A percentile compares a stretch with the other conserved stretches of the same genome.
These are phyloP conservation scores for Phainopepla nitens DNA, from an alignment of 2,113 vertebrate genomes.

Conservation along the genomic window DNA sequence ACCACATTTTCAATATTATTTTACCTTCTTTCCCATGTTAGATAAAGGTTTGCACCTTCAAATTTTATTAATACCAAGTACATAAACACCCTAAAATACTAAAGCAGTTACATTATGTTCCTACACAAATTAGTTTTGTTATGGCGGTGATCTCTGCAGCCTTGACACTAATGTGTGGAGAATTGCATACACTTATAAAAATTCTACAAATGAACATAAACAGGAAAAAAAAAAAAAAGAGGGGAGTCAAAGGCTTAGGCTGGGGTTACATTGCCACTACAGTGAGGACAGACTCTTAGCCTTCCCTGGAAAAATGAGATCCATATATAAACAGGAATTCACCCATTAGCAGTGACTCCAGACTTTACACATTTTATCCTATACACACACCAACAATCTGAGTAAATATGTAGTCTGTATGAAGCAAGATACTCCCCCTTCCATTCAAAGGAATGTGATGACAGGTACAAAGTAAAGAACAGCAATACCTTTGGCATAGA, in stretches of 20 bases:
- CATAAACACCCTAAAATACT: background rate
- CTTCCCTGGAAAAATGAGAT: background rate
- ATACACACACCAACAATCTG: background rate
- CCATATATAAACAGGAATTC: background rate
- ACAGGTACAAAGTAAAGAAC: background rate
- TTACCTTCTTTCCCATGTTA: background rate
- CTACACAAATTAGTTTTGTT: background rate
- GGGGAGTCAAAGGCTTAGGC: background rate
- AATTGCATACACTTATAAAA: background rate
- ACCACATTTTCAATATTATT: background rate
- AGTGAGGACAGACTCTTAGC: background rate
- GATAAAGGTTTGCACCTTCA: background rate
- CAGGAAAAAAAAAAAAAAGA: too few relatives aligned
- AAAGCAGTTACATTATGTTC: background rate
- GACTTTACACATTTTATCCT: background rate
- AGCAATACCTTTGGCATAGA: background rate
- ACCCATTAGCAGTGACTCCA: background rate
- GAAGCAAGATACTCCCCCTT: background rate
- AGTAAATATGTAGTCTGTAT: background rate
- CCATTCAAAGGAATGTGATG: background rate
- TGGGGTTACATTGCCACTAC: rapidly evolving
- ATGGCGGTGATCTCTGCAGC: background rate
- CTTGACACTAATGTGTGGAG: background rate
- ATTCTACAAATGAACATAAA: background rate
- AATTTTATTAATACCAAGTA: background rate